Percentiles rank a stretch among this genome's conserved stretches.
These are phyloP conservation scores for Gallinago jamesoni DNA, from an alignment of 2,113 vertebrate species.

Conservation along the genomic window DNA sequence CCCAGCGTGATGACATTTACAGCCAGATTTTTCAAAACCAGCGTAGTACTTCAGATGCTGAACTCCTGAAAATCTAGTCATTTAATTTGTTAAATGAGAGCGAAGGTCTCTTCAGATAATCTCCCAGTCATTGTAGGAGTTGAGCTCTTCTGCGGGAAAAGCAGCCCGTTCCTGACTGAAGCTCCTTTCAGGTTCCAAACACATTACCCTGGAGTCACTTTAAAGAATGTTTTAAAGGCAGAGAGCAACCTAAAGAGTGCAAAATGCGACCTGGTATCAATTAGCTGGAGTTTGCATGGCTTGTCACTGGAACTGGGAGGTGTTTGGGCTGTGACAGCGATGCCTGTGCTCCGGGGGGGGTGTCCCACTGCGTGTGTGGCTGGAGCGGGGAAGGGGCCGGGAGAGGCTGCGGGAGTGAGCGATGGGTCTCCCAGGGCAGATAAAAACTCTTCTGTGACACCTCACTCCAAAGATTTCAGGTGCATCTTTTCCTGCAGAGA, in stretches of 20 bases:
- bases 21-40: conserved; percentile 52
- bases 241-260: not conserved
- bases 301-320: not conserved
- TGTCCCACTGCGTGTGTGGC: not conserved
- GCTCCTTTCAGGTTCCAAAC: not conserved
- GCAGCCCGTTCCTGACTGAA: not conserved
- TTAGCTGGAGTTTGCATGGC: conserved; percentile 30
- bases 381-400: conserved; percentile 43
- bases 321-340: not conserved
- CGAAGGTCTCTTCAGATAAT: conserved; percentile 49
- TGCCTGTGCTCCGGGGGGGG: conserved; percentile 21
- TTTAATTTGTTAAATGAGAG: conserved; percentile 67
- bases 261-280: not conserved
- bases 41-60: conserved; percentile 24
- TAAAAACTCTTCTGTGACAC: conserved; percentile 57
- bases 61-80: conserved; percentile 43
- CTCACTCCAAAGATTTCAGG: not conserved
- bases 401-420: conserved; percentile 49
- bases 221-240: not conserved
- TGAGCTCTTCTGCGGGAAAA: not conserved
- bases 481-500: not conserved
- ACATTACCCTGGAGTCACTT: not conserved
- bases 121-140: not conserved
- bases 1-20: conserved; percentile 42
- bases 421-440: conserved; percentile 67